Base-by-base conservation (phyloP, 2,888 invertebrate genomes). In the Drosophila colorata region DNA sequence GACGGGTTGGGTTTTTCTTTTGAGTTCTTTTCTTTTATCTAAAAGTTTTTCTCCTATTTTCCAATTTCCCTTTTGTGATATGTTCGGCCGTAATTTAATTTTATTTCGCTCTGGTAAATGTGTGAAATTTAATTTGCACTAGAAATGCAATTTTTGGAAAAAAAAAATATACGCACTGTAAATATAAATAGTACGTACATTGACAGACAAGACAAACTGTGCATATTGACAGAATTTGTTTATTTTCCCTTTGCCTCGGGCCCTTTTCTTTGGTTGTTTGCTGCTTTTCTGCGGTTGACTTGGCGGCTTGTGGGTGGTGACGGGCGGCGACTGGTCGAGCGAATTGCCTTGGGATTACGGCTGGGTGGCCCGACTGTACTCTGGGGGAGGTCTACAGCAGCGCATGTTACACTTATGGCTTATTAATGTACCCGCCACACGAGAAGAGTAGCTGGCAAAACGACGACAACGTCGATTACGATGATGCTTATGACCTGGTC, bases 401-500 rank as follows among this genome's bases (percentile, higher is more conserved):
- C 63, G 55, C 61, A 69, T 53, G 65, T 63, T 69, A 55, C 72
- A 69, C 72, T 76, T 76, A 69, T 69, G 69, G 65, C 70, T 77
- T 68, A 80, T 77, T 77, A 80, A 74, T 66, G 80, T 74, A 77
- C 80, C 78, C 75, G 74, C 53, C 66, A 61, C 60, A 47, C 44
- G 61, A 69, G 78, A 69, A 20, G 64, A 25, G 63, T 2, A 28
- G 28, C 13, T 48, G 63, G 13, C 53, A 40, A 47, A 59, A 52
- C 40, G 73, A 51, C 52, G 68, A 56, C 49, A 46, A 55, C 31
- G 43, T 35, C 38, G 56, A 43, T 49, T 56, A 53, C 38, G 49
- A 52, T 57, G 33, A 51, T 57, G 31, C 11, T 31, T 11, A 31
- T 31, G 31, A 65, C 52, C 52, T 57, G 57, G 18, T 41, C 35